These are phyloP conservation scores for Saccostrea cuccullata DNA, from an alignment of 1,140 invertebrate genomes.

Conservation along the genomic window DNA sequence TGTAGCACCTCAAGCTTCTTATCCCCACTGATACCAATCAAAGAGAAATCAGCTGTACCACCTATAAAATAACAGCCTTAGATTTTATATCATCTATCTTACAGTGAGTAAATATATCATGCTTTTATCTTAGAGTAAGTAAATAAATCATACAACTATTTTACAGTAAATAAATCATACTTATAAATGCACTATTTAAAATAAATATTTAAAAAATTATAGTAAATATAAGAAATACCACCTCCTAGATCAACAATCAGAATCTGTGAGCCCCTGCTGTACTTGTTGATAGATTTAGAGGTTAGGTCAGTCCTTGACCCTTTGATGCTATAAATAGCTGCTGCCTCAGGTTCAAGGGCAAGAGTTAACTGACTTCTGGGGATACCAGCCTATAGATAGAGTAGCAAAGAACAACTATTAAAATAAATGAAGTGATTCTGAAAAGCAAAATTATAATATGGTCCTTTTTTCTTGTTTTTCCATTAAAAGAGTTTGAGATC, in stretches of 20 bases:
- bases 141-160: too few relatives aligned
- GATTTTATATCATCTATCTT: too few relatives aligned
- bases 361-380: slow-evolving; percentile 41
- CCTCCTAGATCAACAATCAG: background rate
- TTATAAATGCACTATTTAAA: too few relatives aligned
- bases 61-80: slow-evolving; percentile 16
- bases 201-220: too few relatives aligned
- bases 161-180: too few relatives aligned
- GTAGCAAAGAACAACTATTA: background rate
- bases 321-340: slow-evolving; percentile 51
- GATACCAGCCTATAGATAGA: slow-evolving; percentile 43
- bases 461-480: too few relatives aligned
- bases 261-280: background rate
- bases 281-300: background rate
- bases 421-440: too few relatives aligned
- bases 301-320: slow-evolving; percentile 3
- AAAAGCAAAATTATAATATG: too few relatives aligned
- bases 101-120: too few relatives aligned
- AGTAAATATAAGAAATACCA: background rate
- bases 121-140: background rate
- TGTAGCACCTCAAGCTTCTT: slow-evolving; percentile 8
- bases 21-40: slow-evolving; percentile 33
- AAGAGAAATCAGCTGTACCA: slow-evolving; percentile 42
- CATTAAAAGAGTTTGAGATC: too few relatives aligned
- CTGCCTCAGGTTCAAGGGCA: slow-evolving; percentile 58